A percentile compares a stretch with the other conserved stretches of the same genome.
These are phyloP conservation scores for Tetrao urogallus DNA, from an alignment of 2,113 vertebrate species.

Conservation along the genomic window DNA sequence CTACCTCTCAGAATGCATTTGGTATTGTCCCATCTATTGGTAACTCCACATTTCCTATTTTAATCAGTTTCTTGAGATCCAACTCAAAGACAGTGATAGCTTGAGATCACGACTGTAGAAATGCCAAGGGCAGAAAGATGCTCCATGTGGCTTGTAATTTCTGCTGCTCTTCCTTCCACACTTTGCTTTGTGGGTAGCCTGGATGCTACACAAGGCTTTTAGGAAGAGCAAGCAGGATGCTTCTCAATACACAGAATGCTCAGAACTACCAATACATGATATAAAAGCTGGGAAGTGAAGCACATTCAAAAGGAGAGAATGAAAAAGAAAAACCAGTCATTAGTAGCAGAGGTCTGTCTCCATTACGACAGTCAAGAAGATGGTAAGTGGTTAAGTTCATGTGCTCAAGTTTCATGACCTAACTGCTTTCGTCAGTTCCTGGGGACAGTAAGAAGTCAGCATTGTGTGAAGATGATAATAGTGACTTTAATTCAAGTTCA, in stretches of 20 bases:
- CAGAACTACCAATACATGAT: background rate
- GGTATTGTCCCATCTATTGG: background rate
- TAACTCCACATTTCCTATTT: background rate
- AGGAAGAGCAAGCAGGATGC: background rate
- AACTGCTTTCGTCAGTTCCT: background rate
- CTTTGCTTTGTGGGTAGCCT: background rate
- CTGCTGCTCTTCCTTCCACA: background rate
- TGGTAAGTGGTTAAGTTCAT: background rate
- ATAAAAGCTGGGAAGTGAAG: background rate
- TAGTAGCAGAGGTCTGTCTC: background rate
- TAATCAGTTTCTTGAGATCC: background rate
- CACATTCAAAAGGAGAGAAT: background rate
- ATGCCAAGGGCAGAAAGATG: accelerated
- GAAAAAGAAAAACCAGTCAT: background rate
- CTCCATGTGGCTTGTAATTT: background rate
- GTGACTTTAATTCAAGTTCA: background rate
- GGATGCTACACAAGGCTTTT: background rate
- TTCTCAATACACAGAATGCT: background rate
- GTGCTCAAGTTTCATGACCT: background rate
- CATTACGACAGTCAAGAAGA: background rate
- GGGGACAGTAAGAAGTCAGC: background rate
- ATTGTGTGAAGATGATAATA: background rate
- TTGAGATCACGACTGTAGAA: background rate
- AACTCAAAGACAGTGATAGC: background rate
- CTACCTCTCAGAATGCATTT: background rate